phyloP scores from a whole-genome alignment of 2,888 invertebrate genomes.

The Patella depressa region DNA sequence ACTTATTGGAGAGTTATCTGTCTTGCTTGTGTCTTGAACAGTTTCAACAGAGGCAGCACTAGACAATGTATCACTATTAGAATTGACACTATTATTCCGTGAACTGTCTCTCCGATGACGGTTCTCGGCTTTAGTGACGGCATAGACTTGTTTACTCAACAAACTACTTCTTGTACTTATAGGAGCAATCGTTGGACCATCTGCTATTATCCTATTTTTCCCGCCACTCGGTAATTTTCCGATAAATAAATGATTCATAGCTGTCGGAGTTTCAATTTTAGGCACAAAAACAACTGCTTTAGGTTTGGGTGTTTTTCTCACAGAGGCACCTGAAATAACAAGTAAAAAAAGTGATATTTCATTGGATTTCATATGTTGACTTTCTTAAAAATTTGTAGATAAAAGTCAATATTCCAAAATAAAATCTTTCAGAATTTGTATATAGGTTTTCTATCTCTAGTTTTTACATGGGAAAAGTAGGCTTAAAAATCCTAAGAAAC shows the following conservation, averaged over 20 bases:
- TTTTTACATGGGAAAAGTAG: no score
- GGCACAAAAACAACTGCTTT: constrained; percentile 51
- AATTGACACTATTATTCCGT: constrained; percentile 13
- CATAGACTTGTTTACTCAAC: constrained; percentile 34
- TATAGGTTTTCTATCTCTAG: no score
- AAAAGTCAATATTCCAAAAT: no score
- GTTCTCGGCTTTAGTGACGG: constrained; percentile 32
- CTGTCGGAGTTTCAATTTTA: constrained; percentile 62
- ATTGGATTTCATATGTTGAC: no score
- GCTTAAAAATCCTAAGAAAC: no score
- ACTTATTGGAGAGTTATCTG: neutral
- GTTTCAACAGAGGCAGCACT: neutral
- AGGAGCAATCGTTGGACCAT: constrained; percentile 61
- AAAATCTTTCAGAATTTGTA: no score
- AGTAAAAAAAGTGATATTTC: constrained; percentile 12
- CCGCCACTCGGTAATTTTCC: constrained; percentile 44
- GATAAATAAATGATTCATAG: constrained; percentile 69
- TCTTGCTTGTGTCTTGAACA: neutral
- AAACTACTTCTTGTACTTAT: constrained; percentile 36
- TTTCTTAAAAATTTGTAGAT: no score
- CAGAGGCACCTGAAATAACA: constrained; percentile 59
- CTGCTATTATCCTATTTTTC: constrained; percentile 61
- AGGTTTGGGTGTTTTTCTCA: constrained; percentile 41
- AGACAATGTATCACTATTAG: neutral
- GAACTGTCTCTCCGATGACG: constrained; percentile 27